phyloP scores from a whole-genome alignment of 2,113 vertebrate species.

The Carettochelys insculpta region DNA sequence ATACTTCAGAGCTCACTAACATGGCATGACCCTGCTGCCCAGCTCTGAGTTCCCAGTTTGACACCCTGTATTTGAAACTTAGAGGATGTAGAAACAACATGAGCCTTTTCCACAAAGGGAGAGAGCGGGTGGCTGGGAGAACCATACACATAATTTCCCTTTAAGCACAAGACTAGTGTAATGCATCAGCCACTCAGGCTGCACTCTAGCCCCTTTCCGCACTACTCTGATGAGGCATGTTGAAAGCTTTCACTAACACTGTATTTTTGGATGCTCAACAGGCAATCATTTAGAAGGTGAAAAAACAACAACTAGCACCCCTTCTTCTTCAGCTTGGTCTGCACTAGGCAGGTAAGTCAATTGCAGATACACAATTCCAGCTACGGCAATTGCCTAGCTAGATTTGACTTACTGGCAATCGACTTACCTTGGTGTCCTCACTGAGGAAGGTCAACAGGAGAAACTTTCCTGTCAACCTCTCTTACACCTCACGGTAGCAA shows the following conservation, averaged over 20 bases:
- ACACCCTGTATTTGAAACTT: not conserved
- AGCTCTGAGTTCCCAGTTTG: not conserved
- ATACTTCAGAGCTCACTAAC: not conserved
- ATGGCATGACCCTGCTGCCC: not conserved
- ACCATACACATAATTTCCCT: not conserved
- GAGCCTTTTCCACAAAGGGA: not conserved
- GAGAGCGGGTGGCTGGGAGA: not conserved
- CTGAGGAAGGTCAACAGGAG: too few relatives aligned
- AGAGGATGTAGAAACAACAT: accelerated
- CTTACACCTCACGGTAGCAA: too few relatives aligned
- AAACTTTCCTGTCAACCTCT: too few relatives aligned
- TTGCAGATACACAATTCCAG: too few relatives aligned
- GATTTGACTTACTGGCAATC: too few relatives aligned
- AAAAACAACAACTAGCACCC: too few relatives aligned
- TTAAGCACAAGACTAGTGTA: accelerated
- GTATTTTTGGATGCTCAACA: not conserved
- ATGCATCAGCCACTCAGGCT: accelerated
- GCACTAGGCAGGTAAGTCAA: too few relatives aligned
- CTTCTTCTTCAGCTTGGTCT: too few relatives aligned
- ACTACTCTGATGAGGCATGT: not conserved
- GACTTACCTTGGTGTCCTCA: too few relatives aligned
- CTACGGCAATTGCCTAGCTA: too few relatives aligned
- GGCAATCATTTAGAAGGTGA: not conserved
- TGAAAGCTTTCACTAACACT: not conserved
- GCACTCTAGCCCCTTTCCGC: not conserved